A percentile compares a stretch with the other conserved stretches of the same genome.
phyloP scores from a whole-genome alignment of 1,140 invertebrate species.

The Drosophila chauvacae region DNA sequence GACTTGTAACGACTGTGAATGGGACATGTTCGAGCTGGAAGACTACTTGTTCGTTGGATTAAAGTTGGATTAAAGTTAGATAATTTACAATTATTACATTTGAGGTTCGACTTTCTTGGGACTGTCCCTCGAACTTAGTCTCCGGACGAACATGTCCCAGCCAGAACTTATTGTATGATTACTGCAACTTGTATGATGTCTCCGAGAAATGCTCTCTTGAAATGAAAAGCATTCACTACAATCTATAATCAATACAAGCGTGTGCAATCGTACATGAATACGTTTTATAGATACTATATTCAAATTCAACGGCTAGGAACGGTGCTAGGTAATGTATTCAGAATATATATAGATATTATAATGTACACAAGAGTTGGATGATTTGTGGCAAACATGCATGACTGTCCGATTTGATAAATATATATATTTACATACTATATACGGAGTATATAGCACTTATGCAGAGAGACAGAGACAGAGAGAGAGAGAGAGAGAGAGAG shows the following conservation, averaged over 20 bases:
- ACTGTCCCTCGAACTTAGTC: not conserved
- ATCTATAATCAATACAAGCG: slow-evolving; percentile 27
- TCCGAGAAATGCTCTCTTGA: slow-evolving; percentile 7
- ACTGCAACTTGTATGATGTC: slow-evolving; percentile 20
- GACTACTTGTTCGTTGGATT: not conserved
- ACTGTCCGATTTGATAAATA: slow-evolving; percentile 37
- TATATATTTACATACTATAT: slow-evolving; percentile 15
- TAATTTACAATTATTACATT: not conserved
- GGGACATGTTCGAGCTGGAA: slow-evolving; percentile 4
- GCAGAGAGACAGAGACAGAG: slow-evolving; percentile 2
- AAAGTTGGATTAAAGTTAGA: too few relatives aligned
- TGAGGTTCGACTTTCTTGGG: not conserved
- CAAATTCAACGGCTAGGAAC: slow-evolving; percentile 33
- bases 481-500: not conserved
- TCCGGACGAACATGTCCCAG: slow-evolving; percentile 24
- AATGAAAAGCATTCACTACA: slow-evolving; percentile 32
- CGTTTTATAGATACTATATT: slow-evolving; percentile 4
- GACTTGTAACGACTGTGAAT: slow-evolving; percentile 12
- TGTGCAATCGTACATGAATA: slow-evolving; percentile 24
- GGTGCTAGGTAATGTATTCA: slow-evolving; percentile 40
- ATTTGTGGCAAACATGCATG: slow-evolving; percentile 56
- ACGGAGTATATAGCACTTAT: slow-evolving; percentile 13
- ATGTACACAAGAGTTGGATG: slow-evolving; percentile 46
- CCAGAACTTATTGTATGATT: slow-evolving; percentile 7
- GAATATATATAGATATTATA: slow-evolving; percentile 1